Conservation (phyloP, 2,797 vertebrate species). For the Protosalanx chinensis region DNA sequence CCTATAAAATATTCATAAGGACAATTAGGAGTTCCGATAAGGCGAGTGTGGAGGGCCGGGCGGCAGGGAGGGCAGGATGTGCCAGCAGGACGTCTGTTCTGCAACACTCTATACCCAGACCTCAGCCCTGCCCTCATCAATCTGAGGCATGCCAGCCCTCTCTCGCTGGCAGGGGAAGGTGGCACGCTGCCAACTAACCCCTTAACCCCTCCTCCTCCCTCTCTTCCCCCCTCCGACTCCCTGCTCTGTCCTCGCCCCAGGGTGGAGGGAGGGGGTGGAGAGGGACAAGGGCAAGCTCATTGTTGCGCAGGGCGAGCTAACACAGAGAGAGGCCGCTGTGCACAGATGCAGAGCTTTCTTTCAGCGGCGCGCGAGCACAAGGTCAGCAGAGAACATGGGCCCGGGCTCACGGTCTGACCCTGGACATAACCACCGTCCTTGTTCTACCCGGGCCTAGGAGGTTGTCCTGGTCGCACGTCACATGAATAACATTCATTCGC, state of each 20-base stretch:
- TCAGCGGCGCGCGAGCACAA: slow-evolving; percentile 42
- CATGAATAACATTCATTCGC: background rate
- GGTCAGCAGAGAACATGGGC: slow-evolving; percentile 48
- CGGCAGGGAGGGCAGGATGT: slow-evolving; percentile 63
- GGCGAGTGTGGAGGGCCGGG: slow-evolving; percentile 49
- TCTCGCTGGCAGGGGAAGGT: slow-evolving; percentile 57
- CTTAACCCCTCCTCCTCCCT: slow-evolving; percentile 18
- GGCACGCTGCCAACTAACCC: slow-evolving; percentile 58
- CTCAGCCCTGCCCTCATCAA: slow-evolving; percentile 72
- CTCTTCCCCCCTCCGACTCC: slow-evolving; percentile 52
- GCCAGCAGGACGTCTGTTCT: slow-evolving; percentile 68
- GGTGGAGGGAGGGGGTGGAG: slow-evolving; percentile 50
- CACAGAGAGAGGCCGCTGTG: slow-evolving; percentile 46
- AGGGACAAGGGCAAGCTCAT: slow-evolving; percentile 59
- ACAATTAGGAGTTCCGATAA: slow-evolving; percentile 84
- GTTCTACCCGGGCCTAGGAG: slow-evolving; percentile 1
- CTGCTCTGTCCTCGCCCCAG: slow-evolving; percentile 68
- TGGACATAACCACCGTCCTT: slow-evolving; percentile 32
- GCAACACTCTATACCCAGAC: slow-evolving; percentile 68
- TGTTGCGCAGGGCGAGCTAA: slow-evolving; percentile 51
- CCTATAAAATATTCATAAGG: slow-evolving; percentile 84
- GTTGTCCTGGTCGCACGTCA: background rate
- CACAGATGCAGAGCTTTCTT: slow-evolving; percentile 41
- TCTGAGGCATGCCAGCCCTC: slow-evolving; percentile 66
- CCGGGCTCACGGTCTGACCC: slow-evolving; percentile 45